Conservation (phyloP, 2,797 vertebrate genomes). For the Aplochiton taeniatus region DNA sequence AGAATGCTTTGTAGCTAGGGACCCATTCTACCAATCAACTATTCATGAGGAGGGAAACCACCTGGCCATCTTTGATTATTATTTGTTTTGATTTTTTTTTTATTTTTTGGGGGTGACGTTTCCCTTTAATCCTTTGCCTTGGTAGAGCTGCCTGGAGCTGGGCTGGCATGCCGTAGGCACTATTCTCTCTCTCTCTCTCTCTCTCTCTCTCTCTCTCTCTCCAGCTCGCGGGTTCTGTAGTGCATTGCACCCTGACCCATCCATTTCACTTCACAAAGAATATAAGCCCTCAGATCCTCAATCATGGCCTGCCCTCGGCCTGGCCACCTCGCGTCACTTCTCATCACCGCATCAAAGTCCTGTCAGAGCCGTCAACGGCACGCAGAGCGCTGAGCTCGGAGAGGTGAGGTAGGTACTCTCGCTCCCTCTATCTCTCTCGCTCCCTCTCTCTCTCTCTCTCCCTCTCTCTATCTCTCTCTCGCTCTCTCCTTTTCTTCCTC, state of each 20-base stretch:
- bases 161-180: conserved; percentile 21
- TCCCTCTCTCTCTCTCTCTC: conserved; percentile 10
- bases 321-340: conserved; percentile 50
- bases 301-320: conserved; percentile 46
- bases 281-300: conserved; percentile 29
- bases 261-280: conserved; percentile 52
- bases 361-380: conserved; percentile 32
- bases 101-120: conserved; percentile 1
- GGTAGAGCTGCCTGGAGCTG: conserved; percentile 21
- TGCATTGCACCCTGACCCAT: conserved; percentile 27
- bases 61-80: background rate
- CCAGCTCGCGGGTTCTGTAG: background rate
- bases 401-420: conserved; percentile 26
- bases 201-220: conserved; percentile 16
- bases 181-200: conserved; percentile 7
- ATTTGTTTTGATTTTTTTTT: too few species aligned
- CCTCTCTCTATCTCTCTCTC: background rate
- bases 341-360: conserved; percentile 65
- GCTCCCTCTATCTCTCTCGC: conserved; percentile 13
- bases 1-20: too few species aligned
- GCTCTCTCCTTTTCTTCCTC: too few species aligned
- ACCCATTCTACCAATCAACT: too few species aligned
- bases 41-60: too few species aligned
- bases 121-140: conserved; percentile 25
- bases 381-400: background rate